Percentiles rank a stretch among this genome's conserved stretches.
Evolutionary conservation across 2,888 invertebrate species (phyloP).

Genomic region (Pollenia griseotomentosa): DNA sequence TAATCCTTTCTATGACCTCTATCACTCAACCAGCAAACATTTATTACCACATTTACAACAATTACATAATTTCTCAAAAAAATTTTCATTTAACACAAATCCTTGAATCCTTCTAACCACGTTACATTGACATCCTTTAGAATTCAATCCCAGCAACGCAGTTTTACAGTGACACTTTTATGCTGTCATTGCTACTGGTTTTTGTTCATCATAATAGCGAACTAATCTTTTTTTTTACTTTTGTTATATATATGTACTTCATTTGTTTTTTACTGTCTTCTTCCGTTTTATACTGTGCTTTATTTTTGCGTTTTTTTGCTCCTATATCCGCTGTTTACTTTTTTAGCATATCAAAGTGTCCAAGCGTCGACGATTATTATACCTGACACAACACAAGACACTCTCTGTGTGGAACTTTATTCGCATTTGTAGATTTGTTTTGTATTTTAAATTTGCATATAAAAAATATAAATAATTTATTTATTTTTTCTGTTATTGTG

Average conservation of each 20-base stretch:
- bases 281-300: not conserved
- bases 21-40: not conserved
- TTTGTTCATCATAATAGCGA: not conserved
- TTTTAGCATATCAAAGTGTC: conserved; percentile 62
- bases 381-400: conserved; percentile 52
- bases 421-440: conserved; percentile 45
- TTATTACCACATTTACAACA: not conserved
- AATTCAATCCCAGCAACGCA: conserved; percentile 23
- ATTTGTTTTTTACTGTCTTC: conserved; percentile 1
- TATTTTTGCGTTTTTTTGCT: not conserved
- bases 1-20: conserved; percentile 33
- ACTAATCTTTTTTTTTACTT: not conserved
- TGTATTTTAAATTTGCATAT: conserved; percentile 63
- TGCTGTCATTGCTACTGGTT: not conserved
- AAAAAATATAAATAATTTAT: conserved; percentile 69
- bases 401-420: conserved; percentile 6
- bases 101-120: conserved; percentile 54
- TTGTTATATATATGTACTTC: not conserved
- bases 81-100: conserved; percentile 48
- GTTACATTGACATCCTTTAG: conserved; percentile 49
- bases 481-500: conserved; percentile 53
- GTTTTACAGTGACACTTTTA: not conserved
- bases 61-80: conserved; percentile 47
- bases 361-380: conserved; percentile 65
- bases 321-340: not conserved